Percentiles rank a stretch among this genome's conserved stretches.
phyloP scores from a whole-genome alignment of 23 tunicate genomes.

The Halocynthia aurantium region DNA sequence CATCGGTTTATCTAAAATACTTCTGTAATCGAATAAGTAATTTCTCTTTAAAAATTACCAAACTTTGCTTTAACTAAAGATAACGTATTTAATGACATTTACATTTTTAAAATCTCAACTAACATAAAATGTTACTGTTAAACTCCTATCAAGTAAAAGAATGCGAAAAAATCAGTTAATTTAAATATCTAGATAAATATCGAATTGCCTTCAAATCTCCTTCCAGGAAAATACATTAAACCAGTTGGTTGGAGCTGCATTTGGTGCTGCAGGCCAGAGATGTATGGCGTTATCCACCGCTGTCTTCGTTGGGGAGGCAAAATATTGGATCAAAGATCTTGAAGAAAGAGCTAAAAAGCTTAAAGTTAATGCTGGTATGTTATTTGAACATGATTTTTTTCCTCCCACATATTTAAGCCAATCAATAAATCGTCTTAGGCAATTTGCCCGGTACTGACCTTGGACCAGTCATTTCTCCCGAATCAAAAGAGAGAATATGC shows the following conservation, averaged over 20 bases:
- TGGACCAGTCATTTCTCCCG: constrained; percentile 96
- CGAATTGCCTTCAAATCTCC: not conserved
- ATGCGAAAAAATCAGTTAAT: not conserved
- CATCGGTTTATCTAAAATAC: no score
- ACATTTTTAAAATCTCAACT: not conserved
- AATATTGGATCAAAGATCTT: constrained; percentile 87
- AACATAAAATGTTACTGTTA: not conserved
- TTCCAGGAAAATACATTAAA: constrained; percentile 88
- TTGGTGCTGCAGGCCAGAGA: constrained; percentile 98
- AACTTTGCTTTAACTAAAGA: no score
- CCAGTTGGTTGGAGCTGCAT: constrained; percentile 98
- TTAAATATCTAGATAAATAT: not conserved
- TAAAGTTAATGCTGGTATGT: constrained; percentile 72
- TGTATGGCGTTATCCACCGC: constrained; percentile 98
- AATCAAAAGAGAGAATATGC: constrained; percentile 76
- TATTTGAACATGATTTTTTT: not conserved
- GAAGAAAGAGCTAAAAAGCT: constrained; percentile 91
- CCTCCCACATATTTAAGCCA: not conserved
- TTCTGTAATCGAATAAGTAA: no score
- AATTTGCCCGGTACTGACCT: constrained; percentile 77
- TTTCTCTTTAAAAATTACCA: no score
- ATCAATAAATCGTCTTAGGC: constrained; percentile 23
- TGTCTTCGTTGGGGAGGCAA: constrained; percentile 93
- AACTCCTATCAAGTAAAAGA: not conserved
- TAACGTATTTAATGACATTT: not conserved